phyloP scores from a whole-genome alignment of 2,888 invertebrate genomes.

The Drosophila anomalata region DNA sequence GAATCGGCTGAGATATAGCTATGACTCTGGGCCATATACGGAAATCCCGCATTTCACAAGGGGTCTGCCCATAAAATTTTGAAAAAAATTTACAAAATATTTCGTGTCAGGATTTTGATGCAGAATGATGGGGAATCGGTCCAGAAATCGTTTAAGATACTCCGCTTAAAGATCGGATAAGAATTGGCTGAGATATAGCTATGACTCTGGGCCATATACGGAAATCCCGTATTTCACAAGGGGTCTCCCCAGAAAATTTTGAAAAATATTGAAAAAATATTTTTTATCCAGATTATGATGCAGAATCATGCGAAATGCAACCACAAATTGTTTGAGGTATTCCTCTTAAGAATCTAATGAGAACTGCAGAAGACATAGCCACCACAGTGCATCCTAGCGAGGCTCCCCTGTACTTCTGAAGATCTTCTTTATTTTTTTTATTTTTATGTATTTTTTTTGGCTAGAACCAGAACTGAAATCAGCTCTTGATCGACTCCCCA shows the following conservation, averaged over 20 bases:
- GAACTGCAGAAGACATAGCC: neutral
- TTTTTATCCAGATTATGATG: neutral
- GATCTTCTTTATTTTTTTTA: neutral
- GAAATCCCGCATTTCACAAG: too few relatives aligned
- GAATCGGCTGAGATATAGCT: too few relatives aligned
- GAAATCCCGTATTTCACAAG: neutral
- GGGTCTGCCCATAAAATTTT: too few relatives aligned
- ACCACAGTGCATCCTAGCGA: neutral
- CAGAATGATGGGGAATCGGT: too few relatives aligned
- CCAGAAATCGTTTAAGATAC: neutral
- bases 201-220: too few relatives aligned
- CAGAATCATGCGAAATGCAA: neutral
- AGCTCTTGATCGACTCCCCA: conserved; percentile 34
- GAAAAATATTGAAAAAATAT: neutral
- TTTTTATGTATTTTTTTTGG: conserved; percentile 16
- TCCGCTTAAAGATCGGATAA: neutral
- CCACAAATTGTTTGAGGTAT: neutral
- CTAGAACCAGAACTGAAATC: conserved; percentile 45
- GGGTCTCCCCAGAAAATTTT: neutral
- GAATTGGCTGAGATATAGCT: neutral
- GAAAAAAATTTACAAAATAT: too few relatives aligned
- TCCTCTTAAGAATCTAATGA: neutral
- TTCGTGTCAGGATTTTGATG: too few relatives aligned
- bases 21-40: too few relatives aligned
- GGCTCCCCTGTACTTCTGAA: neutral